A percentile compares a stretch with the other conserved stretches of the same genome.
Conservation (phyloP, 2,113 vertebrate species). For the Pardalotus punctatus region DNA sequence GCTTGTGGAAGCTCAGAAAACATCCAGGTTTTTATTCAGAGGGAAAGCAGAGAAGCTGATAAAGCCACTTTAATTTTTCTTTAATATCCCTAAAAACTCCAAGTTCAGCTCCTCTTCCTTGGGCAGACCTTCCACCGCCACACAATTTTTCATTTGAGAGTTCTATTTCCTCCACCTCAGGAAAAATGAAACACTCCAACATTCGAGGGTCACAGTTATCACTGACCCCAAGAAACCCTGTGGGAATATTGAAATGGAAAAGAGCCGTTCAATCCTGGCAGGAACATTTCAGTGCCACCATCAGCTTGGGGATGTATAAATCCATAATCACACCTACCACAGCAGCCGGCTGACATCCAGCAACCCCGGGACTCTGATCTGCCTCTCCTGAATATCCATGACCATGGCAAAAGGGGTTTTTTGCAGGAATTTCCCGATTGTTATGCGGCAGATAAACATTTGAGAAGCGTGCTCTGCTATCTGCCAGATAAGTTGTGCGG, state of each 20-base stretch:
- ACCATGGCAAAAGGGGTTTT: neutral
- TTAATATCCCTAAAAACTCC: neutral
- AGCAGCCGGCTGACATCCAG: neutral
- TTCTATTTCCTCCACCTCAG: neutral
- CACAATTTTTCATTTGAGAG: neutral
- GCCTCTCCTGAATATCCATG: neutral
- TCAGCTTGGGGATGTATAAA: accelerated
- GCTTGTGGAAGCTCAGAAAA: neutral
- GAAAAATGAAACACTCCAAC: neutral
- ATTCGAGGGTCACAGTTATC: neutral
- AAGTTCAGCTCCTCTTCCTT: neutral
- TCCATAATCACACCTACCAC: neutral
- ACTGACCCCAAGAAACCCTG: neutral
- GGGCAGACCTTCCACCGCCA: neutral
- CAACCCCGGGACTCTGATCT: accelerated
- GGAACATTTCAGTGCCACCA: accelerated
- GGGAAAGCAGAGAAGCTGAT: neutral
- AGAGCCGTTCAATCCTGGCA: accelerated
- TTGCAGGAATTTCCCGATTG: neutral
- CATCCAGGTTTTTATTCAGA: neutral
- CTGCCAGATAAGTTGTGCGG: neutral
- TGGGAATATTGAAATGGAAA: neutral
- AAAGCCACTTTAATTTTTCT: neutral
- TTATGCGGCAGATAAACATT: neutral
- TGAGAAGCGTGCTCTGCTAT: neutral